Percentiles rank a stretch among this genome's conserved stretches.
Evolutionary conservation across 53 echinoderm and acorn worm species (phyloP).

Genomic region (Hippasteria phrygiana): DNA sequence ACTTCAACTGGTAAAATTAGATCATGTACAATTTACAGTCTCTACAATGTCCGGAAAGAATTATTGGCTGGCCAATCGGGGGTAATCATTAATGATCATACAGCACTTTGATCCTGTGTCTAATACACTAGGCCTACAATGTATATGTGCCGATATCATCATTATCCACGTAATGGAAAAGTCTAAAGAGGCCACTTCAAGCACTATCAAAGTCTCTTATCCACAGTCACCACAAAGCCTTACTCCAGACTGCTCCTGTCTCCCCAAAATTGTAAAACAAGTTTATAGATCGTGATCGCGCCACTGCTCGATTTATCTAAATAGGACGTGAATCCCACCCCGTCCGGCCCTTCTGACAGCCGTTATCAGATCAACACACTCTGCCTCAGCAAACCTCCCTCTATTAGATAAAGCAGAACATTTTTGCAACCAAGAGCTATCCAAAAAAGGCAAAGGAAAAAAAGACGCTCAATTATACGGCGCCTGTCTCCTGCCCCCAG

Average conservation of each 20-base stretch:
- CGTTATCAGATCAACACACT: slow-evolving; percentile 53
- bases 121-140: too few species aligned
- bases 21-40: too few species aligned
- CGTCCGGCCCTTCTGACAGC: slow-evolving; percentile 38
- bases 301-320: slow-evolving; percentile 40
- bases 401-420: slow-evolving; percentile 58
- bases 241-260: neutral
- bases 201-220: neutral
- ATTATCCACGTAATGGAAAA: neutral
- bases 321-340: slow-evolving; percentile 41
- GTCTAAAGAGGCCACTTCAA: neutral
- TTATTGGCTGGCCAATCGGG: too few species aligned
- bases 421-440: slow-evolving; percentile 18
- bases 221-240: neutral
- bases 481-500: slow-evolving; percentile 39
- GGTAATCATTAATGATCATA: too few species aligned
- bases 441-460: too few species aligned
- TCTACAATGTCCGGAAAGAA: too few species aligned
- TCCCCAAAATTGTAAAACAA: neutral
- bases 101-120: neutral
- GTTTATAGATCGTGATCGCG: neutral
- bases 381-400: slow-evolving; percentile 25
- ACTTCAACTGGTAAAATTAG: too few species aligned
- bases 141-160: neutral
- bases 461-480: slow-evolving; percentile 53